These are phyloP conservation scores for Aplidium turbinatum DNA, from an alignment of 23 tunicate genomes.

Conservation along the genomic window DNA sequence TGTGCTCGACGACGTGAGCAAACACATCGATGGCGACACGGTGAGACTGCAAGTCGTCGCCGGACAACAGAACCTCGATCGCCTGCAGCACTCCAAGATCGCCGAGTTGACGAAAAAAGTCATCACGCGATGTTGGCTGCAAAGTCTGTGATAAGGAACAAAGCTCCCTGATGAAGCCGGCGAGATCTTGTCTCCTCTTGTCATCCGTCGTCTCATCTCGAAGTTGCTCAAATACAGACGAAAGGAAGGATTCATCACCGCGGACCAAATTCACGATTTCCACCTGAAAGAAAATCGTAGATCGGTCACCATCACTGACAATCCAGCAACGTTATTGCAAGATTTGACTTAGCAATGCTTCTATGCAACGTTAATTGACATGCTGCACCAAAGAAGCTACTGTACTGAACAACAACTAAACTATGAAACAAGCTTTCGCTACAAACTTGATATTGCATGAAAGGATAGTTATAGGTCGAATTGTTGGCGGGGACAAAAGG, in stretches of 20 bases:
- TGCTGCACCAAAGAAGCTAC: too few relatives aligned
- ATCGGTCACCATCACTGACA: too few relatives aligned
- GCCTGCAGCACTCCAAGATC: constrained; percentile 69
- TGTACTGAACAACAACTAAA: too few relatives aligned
- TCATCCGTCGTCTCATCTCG: constrained; percentile 59
- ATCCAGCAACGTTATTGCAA: too few relatives aligned
- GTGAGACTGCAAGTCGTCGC: constrained; percentile 61
- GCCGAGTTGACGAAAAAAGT: constrained; percentile 58
- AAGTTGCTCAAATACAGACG: constrained; percentile 61
- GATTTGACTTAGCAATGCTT: too few relatives aligned
- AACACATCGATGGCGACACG: constrained; percentile 80
- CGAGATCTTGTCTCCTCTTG: constrained; percentile 58
- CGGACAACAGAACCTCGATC: constrained; percentile 59
- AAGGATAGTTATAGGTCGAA: too few relatives aligned
- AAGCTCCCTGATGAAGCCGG: constrained; percentile 85
- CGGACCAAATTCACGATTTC: constrained; percentile 82
- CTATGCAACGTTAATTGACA: too few relatives aligned
- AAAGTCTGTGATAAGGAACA: constrained; percentile 78
- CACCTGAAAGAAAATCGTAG: constrained; percentile 31
- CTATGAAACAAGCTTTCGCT: too few relatives aligned
- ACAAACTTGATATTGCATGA: too few relatives aligned
- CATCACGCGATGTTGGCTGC: constrained; percentile 75
- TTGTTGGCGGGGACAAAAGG: too few relatives aligned
- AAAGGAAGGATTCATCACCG: constrained; percentile 58
- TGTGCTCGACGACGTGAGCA: constrained; percentile 88